A percentile compares a stretch with the other conserved stretches of the same genome.
These are phyloP conservation scores for Tipula helvola DNA, from an alignment of 2,888 invertebrate species.

Conservation along the genomic window DNA sequence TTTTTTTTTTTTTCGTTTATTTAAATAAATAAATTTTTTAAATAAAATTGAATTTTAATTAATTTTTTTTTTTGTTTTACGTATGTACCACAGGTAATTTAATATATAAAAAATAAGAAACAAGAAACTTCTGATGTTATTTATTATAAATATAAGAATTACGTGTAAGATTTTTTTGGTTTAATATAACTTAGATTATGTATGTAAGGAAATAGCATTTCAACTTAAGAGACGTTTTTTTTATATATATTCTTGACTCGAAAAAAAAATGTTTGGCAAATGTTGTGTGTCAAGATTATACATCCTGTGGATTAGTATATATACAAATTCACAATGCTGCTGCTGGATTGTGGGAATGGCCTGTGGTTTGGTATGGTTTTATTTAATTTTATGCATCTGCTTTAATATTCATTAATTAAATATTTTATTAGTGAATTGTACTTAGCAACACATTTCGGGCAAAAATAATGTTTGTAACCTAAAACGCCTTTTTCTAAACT, in stretches of 20 bases:
- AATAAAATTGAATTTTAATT: conserved; percentile 4
- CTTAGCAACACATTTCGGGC: too few relatives aligned
- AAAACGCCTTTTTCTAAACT: too few relatives aligned
- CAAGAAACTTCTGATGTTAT: background rate
- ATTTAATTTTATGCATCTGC: background rate
- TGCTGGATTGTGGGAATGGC: background rate
- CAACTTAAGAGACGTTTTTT: background rate
- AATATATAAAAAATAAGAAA: background rate
- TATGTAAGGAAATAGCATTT: background rate
- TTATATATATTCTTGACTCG: too few relatives aligned
- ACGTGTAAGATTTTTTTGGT: background rate
- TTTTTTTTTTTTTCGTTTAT: background rate
- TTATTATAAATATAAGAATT: background rate
- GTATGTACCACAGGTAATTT: background rate
- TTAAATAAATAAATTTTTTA: background rate
- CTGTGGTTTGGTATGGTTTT: background rate
- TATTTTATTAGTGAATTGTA: too few relatives aligned
- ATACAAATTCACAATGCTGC: background rate
- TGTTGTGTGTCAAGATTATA: background rate
- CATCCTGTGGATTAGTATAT: background rate
- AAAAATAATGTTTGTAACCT: too few relatives aligned
- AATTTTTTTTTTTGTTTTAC: background rate
- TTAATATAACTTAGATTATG: background rate
- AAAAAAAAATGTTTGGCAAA: background rate
- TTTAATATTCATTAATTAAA: background rate